Base-by-base conservation (phyloP, 2,113 vertebrate genomes). In the Sinocyclocheilus anophthalmus region DNA sequence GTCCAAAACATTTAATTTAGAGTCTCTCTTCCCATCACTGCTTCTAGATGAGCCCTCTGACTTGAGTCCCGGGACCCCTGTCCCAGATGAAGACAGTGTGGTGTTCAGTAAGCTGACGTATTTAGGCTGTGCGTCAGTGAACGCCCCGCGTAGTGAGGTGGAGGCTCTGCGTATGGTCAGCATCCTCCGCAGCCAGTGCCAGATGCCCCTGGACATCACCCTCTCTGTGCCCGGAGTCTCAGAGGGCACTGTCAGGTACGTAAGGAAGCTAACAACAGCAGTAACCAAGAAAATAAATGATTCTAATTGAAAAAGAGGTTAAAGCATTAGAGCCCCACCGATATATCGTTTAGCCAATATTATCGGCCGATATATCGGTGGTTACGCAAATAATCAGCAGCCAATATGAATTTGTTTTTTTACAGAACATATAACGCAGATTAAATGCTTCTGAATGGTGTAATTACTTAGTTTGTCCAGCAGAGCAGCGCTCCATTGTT, bases 91-190 rank as follows among this genome's bases (percentile, higher is more conserved):
- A 89, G 98, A 99, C 95, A 99, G 97, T 0, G 96, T 99, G 70
- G 96, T 99, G 92, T 99, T 99, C 91, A 98, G 96, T 93, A 97
- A 99, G 93, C 96, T 99, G 72, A 99, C 98, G 0, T 99, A 99
- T 91, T 92, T 99, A 69, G 98, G 98, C 89, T 99, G 98, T 69
- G 97, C 98, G 33, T 98, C 97, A 0, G 98, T 99, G 81, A 99
- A 99, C 13, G 98, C 98, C 72, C 98, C 98, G 12, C 94, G 98
- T 69, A 99, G 98, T 84, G 98, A 99, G 91, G 96, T 99, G 87
- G 98, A 99, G 90, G 98, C 98, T 3, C 96, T 99, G 67, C 94
- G 98, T 3, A 99, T 99, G 97, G 99, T 99, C 96, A 96, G 96
- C 88, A 99, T 99, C 88, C 92, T 99, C 79, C 95, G 98, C 0